Evolutionary conservation across 2,797 vertebrate genomes (phyloP).

Genomic region (Hybognathus amarus): DNA sequence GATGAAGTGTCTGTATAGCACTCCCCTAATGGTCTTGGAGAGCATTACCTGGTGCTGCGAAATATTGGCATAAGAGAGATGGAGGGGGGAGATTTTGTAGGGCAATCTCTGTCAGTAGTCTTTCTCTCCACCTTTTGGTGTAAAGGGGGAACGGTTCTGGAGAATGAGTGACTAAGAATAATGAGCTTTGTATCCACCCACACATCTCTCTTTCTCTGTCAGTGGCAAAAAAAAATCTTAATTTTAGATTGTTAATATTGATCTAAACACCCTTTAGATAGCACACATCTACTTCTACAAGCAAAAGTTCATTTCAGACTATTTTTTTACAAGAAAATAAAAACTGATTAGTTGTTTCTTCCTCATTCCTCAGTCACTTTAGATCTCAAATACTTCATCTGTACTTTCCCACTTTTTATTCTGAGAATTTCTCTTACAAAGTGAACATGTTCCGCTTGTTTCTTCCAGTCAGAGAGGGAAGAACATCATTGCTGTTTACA

Average conservation of each 20-base stretch:
- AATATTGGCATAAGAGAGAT: conserved; percentile 50
- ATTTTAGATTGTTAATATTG: background rate
- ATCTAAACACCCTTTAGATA: background rate
- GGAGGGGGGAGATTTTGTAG: conserved; percentile 44
- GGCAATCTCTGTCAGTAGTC: conserved; percentile 55
- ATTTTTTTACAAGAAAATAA: background rate
- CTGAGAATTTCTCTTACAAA: background rate
- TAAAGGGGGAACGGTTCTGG: conserved; percentile 55
- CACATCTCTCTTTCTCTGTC: background rate
- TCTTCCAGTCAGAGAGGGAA: background rate
- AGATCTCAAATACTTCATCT: background rate
- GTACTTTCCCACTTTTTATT: conserved; percentile 17
- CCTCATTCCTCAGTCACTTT: conserved; percentile 1
- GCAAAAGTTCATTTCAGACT: too few relatives aligned
- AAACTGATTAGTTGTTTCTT: background rate
- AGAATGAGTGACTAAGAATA: conserved; percentile 48
- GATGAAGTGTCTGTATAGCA: conserved; percentile 65
- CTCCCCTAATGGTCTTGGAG: conserved; percentile 63
- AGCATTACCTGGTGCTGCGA: conserved; percentile 55
- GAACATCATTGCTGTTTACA: conserved; percentile 1
- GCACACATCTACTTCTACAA: background rate
- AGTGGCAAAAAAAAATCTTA: background rate
- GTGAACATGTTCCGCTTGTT: background rate
- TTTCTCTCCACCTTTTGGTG: conserved; percentile 63
- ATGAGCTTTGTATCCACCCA: conserved; percentile 17